These are phyloP conservation scores for Rostratula benghalensis DNA, from an alignment of 2,113 vertebrate genomes.

Conservation along the genomic window DNA sequence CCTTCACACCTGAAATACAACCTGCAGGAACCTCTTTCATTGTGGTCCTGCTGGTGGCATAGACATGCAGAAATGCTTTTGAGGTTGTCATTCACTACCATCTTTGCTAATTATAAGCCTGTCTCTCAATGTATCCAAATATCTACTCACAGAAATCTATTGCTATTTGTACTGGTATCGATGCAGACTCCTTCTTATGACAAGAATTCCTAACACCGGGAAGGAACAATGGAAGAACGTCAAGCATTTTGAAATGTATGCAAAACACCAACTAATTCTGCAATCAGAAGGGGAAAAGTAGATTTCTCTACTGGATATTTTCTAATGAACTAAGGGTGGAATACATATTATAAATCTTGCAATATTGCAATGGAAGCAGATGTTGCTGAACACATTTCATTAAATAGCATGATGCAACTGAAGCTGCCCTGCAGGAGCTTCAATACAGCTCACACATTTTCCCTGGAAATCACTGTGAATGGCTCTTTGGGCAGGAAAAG, in stretches of 20 bases:
- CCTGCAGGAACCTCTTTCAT: not conserved
- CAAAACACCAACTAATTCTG: not conserved
- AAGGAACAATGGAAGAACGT: not conserved
- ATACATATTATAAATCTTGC: not conserved
- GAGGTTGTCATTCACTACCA: not conserved
- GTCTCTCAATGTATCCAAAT: not conserved
- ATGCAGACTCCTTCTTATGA: not conserved
- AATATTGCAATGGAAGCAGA: not conserved
- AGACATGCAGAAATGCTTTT: not conserved
- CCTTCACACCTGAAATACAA: not conserved
- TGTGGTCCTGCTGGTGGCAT: not conserved
- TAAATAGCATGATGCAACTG: not conserved
- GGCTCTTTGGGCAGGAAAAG: not conserved
- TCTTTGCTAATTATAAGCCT: not conserved
- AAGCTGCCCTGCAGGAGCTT: not conserved
- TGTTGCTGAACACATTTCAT: not conserved
- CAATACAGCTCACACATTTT: not conserved
- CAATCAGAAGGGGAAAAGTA: not conserved
- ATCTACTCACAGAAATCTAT: not conserved
- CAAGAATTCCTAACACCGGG: not conserved
- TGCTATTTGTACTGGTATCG: not conserved
- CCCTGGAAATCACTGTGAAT: not conserved
- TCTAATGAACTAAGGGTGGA: not conserved
- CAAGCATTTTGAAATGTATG: not conserved
- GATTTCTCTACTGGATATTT: not conserved